Evolutionary conservation across 2,113 vertebrate genomes (phyloP).

Genomic region (Ellobius talpinus): DNA sequence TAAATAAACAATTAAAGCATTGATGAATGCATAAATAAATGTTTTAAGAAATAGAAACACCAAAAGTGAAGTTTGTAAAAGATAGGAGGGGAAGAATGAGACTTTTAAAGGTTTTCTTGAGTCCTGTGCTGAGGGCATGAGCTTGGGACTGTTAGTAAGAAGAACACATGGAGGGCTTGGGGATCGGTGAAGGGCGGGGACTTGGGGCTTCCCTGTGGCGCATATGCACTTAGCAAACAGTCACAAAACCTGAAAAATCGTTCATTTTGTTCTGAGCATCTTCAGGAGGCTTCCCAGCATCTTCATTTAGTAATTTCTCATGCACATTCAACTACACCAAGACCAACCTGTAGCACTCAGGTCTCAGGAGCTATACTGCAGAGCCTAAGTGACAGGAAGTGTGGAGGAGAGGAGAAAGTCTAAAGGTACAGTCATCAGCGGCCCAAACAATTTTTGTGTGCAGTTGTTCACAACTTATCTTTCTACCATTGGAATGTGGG

Average conservation of each 20-base stretch:
- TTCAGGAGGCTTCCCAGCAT: not conserved
- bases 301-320: constrained; percentile 27
- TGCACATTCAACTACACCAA: not conserved
- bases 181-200: not conserved
- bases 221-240: not conserved
- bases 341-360: not conserved
- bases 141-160: not conserved
- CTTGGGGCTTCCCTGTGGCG: not conserved
- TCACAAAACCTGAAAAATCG: not conserved
- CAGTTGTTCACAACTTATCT: not conserved
- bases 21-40: not conserved
- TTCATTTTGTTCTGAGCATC: not conserved
- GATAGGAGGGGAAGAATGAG: not conserved
- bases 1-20: not conserved
- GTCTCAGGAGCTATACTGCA: not conserved
- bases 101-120: constrained; percentile 15
- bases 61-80: not conserved
- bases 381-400: not conserved
- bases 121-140: not conserved
- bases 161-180: not conserved
- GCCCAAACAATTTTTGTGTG: not conserved
- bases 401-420: not conserved
- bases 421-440: not conserved
- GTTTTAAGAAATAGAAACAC: not conserved
- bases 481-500: constrained; percentile 12